Conservation (phyloP, 2,888 invertebrate species). For the Idaea straminata region DNA sequence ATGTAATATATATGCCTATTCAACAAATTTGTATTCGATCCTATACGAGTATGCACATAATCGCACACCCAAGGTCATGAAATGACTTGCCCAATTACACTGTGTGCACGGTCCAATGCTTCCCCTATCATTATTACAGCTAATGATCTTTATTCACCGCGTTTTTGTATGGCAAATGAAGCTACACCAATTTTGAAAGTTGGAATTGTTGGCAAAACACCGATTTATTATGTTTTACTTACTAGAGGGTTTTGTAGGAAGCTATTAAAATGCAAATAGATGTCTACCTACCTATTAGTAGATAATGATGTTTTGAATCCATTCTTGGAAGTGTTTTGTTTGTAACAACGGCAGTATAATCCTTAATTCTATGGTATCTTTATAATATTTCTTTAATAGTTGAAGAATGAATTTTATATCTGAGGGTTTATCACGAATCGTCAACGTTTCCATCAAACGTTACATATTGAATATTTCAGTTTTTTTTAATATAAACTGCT, state of each 20-base stretch:
- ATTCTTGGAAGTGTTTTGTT: background rate
- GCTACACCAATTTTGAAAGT: constrained; percentile 1
- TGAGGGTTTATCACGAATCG: background rate
- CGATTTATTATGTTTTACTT: background rate
- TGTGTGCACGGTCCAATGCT: constrained; percentile 41
- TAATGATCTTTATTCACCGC: constrained; percentile 41
- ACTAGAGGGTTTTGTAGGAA: background rate
- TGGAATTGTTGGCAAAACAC: constrained; percentile 7
- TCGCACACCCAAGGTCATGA: constrained; percentile 32
- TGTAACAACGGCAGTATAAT: background rate
- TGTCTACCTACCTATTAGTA: background rate
- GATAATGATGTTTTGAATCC: background rate
- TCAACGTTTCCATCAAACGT: too few relatives aligned
- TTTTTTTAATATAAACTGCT: too few relatives aligned
- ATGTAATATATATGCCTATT: background rate
- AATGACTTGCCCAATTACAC: constrained; percentile 47
- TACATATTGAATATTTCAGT: too few relatives aligned
- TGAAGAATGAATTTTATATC: background rate
- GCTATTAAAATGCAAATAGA: background rate
- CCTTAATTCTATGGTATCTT: too few relatives aligned
- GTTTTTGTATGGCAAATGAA: constrained; percentile 24
- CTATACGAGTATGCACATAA: background rate
- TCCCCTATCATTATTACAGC: constrained; percentile 27
- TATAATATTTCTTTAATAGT: background rate
- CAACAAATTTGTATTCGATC: background rate